Conservation (phyloP, 2,113 vertebrate genomes). For the Notiomystis cincta region DNA sequence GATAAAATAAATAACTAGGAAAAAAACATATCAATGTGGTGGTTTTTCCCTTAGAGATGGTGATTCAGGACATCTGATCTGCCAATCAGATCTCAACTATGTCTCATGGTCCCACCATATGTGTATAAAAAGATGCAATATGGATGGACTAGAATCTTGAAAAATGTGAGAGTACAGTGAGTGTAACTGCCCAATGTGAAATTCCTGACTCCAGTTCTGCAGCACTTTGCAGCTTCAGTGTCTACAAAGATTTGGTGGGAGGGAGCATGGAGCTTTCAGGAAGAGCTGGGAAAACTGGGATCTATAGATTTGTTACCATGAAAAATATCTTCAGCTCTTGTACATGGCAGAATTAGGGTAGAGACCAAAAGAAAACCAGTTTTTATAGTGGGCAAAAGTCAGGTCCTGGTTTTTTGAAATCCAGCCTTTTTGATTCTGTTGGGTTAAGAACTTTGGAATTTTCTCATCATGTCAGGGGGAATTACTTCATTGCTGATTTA, state of each 20-base stretch:
- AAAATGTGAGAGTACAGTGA: neutral
- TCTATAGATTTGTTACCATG: neutral
- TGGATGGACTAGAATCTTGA: neutral
- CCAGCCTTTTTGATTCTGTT: neutral
- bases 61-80: neutral
- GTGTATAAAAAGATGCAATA: neutral
- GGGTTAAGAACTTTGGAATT: neutral
- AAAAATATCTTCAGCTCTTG: neutral
- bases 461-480: neutral
- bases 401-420: neutral
- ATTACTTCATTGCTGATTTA: neutral
- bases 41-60: neutral
- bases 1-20: neutral
- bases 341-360: neutral
- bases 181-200: neutral
- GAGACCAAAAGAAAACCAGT: neutral
- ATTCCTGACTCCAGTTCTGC: neutral
- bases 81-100: neutral
- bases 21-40: neutral
- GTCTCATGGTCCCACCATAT: neutral
- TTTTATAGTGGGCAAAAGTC: neutral
- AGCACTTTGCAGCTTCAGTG: neutral
- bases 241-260: neutral
- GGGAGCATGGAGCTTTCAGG: neutral
- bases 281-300: neutral